These are phyloP conservation scores for Mimachlamys varia DNA, from an alignment of 2,888 invertebrate species.

Conservation along the genomic window DNA sequence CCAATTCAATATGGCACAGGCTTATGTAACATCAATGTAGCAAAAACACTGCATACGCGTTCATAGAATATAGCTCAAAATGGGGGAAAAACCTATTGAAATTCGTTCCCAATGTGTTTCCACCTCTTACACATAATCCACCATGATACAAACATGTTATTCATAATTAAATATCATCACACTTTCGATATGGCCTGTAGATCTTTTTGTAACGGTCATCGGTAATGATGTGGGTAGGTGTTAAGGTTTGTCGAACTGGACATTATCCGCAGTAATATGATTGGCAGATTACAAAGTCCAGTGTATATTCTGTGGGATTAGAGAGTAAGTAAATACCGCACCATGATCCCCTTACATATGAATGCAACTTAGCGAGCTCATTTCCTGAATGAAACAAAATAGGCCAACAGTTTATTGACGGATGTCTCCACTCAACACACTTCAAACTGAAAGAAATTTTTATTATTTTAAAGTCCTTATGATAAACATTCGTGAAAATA, in stretches of 20 bases:
- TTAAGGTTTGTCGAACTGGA: neutral
- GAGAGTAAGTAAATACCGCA: neutral
- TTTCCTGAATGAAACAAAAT: neutral
- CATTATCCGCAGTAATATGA: neutral
- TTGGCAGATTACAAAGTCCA: constrained; percentile 35
- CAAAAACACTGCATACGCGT: too few relatives aligned
- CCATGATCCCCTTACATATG: neutral
- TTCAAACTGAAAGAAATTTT: neutral
- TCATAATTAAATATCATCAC: too few relatives aligned
- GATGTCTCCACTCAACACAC: neutral
- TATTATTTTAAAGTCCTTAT: neutral
- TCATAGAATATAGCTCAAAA: too few relatives aligned
- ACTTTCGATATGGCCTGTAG: too few relatives aligned
- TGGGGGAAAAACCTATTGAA: too few relatives aligned
- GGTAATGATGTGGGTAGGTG: neutral
- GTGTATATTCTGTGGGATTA: neutral
- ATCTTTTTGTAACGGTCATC: neutral
- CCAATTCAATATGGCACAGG: too few relatives aligned
- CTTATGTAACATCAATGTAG: too few relatives aligned
- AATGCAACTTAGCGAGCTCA: neutral
- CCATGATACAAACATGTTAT: too few relatives aligned
- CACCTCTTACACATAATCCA: too few relatives aligned
- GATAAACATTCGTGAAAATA: neutral
- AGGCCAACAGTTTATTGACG: constrained; percentile 28
- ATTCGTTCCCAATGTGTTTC: too few relatives aligned